Evolutionary conservation across 37 sponge, comb jelly and placozoan species (phyloP).

Genomic region (Cliona cf. orientalis): DNA sequence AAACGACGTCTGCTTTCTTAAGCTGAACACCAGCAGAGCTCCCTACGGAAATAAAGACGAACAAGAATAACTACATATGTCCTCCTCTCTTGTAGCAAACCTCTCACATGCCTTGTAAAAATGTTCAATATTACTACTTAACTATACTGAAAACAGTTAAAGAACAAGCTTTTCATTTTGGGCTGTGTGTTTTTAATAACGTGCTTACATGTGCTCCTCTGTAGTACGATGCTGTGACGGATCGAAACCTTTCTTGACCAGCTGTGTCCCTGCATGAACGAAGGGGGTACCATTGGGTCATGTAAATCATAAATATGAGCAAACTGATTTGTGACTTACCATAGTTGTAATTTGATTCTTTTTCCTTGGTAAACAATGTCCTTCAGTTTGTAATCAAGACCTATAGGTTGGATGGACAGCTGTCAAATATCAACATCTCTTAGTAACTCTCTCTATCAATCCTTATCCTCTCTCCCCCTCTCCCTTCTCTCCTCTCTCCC

Average conservation of each 20-base stretch:
- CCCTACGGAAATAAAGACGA: slow-evolving; percentile 32
- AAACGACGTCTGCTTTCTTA: slow-evolving; percentile 44
- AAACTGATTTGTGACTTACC: slow-evolving; percentile 45
- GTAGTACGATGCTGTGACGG: slow-evolving; percentile 83
- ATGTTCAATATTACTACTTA: background rate
- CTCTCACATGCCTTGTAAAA: background rate
- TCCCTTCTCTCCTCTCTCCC: background rate
- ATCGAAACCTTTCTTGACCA: slow-evolving; percentile 79
- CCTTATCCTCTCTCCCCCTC: background rate
- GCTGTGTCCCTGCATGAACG: slow-evolving; percentile 74
- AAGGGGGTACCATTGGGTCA: background rate
- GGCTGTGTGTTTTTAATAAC: background rate
- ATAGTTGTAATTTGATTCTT: slow-evolving; percentile 67
- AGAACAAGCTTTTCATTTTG: background rate
- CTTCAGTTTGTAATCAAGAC: slow-evolving; percentile 76
- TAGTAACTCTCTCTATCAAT: background rate
- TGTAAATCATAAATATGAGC: background rate
- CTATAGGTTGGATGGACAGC: slow-evolving; percentile 17
- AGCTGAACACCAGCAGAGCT: slow-evolving; percentile 57
- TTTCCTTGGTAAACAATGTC: slow-evolving; percentile 47
- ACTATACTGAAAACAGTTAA: background rate
- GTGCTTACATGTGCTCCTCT: slow-evolving; percentile 76
- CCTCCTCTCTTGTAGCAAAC: background rate
- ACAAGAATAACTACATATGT: background rate
- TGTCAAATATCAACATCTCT: background rate